Evolutionary conservation across 35 echinoderm and acorn worm species (phyloP), one percentile per base, ranked within the genome.

Genomic region (Patiria miniata): DNA sequence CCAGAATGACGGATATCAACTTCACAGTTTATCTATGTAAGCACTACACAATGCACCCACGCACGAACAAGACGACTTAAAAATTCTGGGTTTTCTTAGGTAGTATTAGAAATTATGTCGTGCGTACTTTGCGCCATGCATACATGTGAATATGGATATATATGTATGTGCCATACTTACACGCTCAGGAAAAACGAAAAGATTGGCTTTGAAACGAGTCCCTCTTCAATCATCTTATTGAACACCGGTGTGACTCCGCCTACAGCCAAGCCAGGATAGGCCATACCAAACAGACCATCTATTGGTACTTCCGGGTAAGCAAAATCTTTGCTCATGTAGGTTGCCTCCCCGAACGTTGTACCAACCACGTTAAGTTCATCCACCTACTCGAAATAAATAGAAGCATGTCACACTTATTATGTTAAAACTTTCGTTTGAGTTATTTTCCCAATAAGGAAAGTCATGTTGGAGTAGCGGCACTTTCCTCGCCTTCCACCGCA

Each of bases 211-310:
- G 73, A 69, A 33, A 92, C 83, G 7, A 92, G 51, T 36, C 81
- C 56, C 78, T 92, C 83, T 33, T 54, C 19, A 7, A 92, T 53
- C 77, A 92, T 86, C 22, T 79, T 86, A 54, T 92, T 77, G 79
- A 92, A 92, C n/a, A 92, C 84, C 8, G 90, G 83, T 5, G 39
- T 61, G 3, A 92, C 90, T 36, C 83, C 83, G 7, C 80, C 53
- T 19, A 84, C 90, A 37, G 90, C 83, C 38, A 92, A 86, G 52
- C 68, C 55, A 37, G 52, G 73, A 39, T 81, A 92, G 10, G 77
- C 90, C 90, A 92, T 92, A 5, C 90, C 90, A 22, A 92, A 57
- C 9, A 92, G 86, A 44, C 90, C 90, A 73, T 92, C 90, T 86
- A 92, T 86, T 36, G 86, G 81, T 14, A 84, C 90, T 22, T 18